phyloP scores from a whole-genome alignment of 2,888 invertebrate genomes.

The Brenthis hecate region DNA sequence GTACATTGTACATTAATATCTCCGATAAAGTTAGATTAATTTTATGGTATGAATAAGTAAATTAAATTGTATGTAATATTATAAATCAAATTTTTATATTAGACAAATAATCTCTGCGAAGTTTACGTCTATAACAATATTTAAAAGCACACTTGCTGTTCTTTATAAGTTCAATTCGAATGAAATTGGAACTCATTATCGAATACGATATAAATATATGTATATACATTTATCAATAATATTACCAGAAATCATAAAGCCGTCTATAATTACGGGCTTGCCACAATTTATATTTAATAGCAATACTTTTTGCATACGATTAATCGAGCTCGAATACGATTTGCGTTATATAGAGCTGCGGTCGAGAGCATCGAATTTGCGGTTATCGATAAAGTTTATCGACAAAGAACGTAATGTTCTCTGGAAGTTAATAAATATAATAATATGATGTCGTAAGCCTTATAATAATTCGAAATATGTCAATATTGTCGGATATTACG shows the following conservation, averaged over 20 bases:
- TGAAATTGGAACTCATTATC: neutral
- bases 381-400: constrained; percentile 44
- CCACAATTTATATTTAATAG: constrained; percentile 35
- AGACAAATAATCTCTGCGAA: too few relatives aligned
- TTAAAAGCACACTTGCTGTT: too few relatives aligned
- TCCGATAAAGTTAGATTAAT: too few relatives aligned
- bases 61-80: too few relatives aligned
- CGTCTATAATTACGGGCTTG: constrained; percentile 26
- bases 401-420: constrained; percentile 42
- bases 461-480: constrained; percentile 6
- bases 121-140: too few relatives aligned
- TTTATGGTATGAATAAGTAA: too few relatives aligned
- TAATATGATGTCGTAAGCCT: neutral
- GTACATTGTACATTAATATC: too few relatives aligned
- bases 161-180: neutral
- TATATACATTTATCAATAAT: constrained; percentile 13
- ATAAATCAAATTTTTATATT: too few relatives aligned
- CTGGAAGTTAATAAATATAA: constrained; percentile 17
- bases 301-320: constrained; percentile 32
- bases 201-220: neutral
- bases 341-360: constrained; percentile 34
- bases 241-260: constrained; percentile 23
- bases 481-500: neutral
- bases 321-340: constrained; percentile 29
- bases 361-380: constrained; percentile 44